Percentiles rank a stretch among this genome's conserved stretches.
Conservation (phyloP, 2,888 invertebrate species). For the Euphydryas editha region DNA sequence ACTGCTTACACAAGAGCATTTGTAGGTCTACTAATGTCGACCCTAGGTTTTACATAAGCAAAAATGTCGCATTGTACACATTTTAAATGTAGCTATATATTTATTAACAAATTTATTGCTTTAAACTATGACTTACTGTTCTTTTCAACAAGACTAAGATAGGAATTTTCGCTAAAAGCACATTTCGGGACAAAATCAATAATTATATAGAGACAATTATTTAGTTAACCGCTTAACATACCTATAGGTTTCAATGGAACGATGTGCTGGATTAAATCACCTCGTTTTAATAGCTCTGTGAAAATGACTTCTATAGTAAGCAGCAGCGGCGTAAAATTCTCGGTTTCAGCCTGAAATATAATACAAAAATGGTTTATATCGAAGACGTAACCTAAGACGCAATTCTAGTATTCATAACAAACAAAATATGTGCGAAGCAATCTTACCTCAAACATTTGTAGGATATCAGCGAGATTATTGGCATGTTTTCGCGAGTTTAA, state of each 20-base stretch:
- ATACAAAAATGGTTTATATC: slow-evolving; percentile 53
- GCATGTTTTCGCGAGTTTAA: slow-evolving; percentile 86
- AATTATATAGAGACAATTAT: slow-evolving; percentile 47
- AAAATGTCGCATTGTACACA: background rate
- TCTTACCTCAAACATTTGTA: slow-evolving; percentile 86
- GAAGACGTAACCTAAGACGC: slow-evolving; percentile 49
- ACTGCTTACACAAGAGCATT: slow-evolving; percentile 10
- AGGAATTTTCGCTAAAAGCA: slow-evolving; percentile 8
- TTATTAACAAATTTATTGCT: background rate
- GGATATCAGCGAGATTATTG: slow-evolving; percentile 86
- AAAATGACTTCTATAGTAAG: slow-evolving; percentile 89
- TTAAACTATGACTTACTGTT: background rate
- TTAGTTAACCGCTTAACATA: slow-evolving; percentile 51
- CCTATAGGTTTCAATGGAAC: slow-evolving; percentile 83
- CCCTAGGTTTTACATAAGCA: slow-evolving; percentile 12
- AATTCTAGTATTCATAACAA: slow-evolving; percentile 38
- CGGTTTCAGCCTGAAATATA: slow-evolving; percentile 71
- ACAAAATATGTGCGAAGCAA: slow-evolving; percentile 24
- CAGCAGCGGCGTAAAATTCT: slow-evolving; percentile 83
- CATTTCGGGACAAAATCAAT: slow-evolving; percentile 58
- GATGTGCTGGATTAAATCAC: slow-evolving; percentile 85
- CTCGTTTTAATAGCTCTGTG: slow-evolving; percentile 86
- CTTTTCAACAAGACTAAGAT: background rate
- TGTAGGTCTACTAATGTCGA: slow-evolving; percentile 2
- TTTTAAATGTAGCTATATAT: background rate